A percentile compares a stretch with the other conserved stretches of the same genome.
Conservation (phyloP, 1,140 invertebrate species). For the Aphaenogaster floridana region DNA sequence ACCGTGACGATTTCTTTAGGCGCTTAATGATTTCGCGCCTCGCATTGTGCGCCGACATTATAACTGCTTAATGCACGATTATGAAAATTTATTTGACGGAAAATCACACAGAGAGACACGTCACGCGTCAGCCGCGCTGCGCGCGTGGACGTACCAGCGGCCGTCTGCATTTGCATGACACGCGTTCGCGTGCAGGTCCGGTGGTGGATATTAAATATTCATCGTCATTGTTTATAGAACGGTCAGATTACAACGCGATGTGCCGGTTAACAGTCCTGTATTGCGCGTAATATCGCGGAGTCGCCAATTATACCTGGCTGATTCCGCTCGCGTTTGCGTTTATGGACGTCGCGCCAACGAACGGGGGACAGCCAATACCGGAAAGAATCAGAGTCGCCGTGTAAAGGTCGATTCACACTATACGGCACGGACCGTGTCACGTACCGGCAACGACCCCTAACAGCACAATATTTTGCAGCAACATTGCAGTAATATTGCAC, state of each 20-base stretch:
- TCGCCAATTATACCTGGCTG: background rate
- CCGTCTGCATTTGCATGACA: slow-evolving; percentile 32
- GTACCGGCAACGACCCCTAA: no score
- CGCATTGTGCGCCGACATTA: background rate
- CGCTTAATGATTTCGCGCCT: background rate
- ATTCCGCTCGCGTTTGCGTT: background rate
- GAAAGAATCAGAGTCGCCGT: background rate
- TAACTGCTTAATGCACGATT: slow-evolving; percentile 9
- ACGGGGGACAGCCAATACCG: background rate
- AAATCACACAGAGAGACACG: slow-evolving; percentile 15
- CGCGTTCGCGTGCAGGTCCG: background rate
- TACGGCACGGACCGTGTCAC: no score
- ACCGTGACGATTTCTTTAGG: background rate
- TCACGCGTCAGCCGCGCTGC: slow-evolving; percentile 9
- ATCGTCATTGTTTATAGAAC: slow-evolving; percentile 52
- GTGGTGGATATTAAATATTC: slow-evolving; percentile 46
- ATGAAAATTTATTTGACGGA: slow-evolving; percentile 43
- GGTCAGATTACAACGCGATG: slow-evolving; percentile 5
- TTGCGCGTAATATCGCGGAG: background rate
- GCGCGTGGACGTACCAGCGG: background rate
- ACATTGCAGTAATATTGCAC: no score
- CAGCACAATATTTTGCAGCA: no score
- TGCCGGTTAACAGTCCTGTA: slow-evolving; percentile 3
- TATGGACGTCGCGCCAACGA: background rate
- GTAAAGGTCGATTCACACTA: no score